A percentile compares a stretch with the other conserved stretches of the same genome.
These are phyloP conservation scores for Beroe ovata DNA, from an alignment of 37 sponge, comb jelly and placozoan species.

Conservation along the genomic window DNA sequence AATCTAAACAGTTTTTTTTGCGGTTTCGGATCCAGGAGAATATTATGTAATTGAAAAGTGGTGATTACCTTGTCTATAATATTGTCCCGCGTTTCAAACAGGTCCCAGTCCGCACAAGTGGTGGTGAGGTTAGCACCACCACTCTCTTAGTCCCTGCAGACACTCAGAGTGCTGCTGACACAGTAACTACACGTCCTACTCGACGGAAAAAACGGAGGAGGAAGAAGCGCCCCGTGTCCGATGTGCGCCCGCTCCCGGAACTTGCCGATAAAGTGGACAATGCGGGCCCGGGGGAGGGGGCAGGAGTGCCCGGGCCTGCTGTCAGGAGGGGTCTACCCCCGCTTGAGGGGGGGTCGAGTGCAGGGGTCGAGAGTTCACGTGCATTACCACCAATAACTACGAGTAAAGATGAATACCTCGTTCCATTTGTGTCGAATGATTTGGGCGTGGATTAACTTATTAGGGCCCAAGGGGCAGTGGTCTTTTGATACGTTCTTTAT, in stretches of 20 bases:
- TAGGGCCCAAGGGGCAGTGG: no score
- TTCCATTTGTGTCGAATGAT: conserved; percentile 7
- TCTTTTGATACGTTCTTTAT: no score
- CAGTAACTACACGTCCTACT: background rate
- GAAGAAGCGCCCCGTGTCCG: background rate
- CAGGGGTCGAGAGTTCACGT: background rate
- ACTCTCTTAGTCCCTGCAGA: background rate
- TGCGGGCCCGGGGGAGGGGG: background rate
- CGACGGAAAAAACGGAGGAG: conserved; percentile 16
- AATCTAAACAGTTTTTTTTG: no score
- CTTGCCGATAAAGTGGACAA: background rate
- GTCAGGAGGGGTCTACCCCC: conserved; percentile 17
- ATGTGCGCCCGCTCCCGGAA: background rate
- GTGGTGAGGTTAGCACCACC: background rate
- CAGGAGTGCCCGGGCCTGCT: background rate
- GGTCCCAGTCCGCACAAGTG: background rate
- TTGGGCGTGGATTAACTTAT: background rate
- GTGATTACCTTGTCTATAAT: no score
- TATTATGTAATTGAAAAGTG: background rate
- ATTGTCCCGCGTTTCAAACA: background rate
- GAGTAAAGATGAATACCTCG: background rate
- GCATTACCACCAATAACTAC: conserved; percentile 4
- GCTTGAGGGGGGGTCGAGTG: background rate
- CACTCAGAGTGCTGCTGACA: background rate
- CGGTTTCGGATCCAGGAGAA: background rate